Evolutionary conservation across 2,888 invertebrate genomes (phyloP).

Genomic region (Onthophagus sagittarius): DNA sequence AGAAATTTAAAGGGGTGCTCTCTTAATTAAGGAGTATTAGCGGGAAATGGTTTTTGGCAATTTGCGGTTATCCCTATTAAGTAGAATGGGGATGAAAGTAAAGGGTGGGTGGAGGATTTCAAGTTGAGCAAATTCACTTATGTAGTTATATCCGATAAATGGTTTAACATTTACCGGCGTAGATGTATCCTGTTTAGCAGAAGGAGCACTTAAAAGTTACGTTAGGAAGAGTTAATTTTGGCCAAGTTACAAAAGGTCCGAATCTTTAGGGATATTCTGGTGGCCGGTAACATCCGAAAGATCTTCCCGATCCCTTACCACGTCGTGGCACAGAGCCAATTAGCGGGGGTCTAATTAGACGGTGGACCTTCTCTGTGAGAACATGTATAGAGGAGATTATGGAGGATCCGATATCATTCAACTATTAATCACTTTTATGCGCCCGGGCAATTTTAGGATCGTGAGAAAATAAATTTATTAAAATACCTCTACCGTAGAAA

Average conservation of each 20-base stretch:
- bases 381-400: constrained; percentile 15
- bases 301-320: constrained; percentile 21
- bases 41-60: constrained; percentile 4
- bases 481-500: neutral
- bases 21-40: constrained; percentile 10
- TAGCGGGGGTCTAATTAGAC: constrained; percentile 29
- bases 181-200: constrained; percentile 1
- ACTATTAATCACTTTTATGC: constrained; percentile 14
- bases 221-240: neutral
- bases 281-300: constrained; percentile 10
- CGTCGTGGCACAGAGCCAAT: constrained; percentile 26
- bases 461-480: constrained; percentile 1
- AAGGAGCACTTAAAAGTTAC: neutral
- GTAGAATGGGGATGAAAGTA: constrained; percentile 1
- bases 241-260: neutral
- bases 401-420: constrained; percentile 12
- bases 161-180: constrained; percentile 8
- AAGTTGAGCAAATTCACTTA: constrained; percentile 12
- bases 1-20: neutral
- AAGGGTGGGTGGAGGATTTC: constrained; percentile 1
- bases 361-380: constrained; percentile 25
- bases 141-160: constrained; percentile 12
- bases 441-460: constrained; percentile 2
- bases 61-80: constrained; percentile 12
- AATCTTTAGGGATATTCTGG: neutral